These are phyloP conservation scores for Crocuta crocuta DNA, from an alignment of 2,113 vertebrate genomes.

Conservation along the genomic window DNA sequence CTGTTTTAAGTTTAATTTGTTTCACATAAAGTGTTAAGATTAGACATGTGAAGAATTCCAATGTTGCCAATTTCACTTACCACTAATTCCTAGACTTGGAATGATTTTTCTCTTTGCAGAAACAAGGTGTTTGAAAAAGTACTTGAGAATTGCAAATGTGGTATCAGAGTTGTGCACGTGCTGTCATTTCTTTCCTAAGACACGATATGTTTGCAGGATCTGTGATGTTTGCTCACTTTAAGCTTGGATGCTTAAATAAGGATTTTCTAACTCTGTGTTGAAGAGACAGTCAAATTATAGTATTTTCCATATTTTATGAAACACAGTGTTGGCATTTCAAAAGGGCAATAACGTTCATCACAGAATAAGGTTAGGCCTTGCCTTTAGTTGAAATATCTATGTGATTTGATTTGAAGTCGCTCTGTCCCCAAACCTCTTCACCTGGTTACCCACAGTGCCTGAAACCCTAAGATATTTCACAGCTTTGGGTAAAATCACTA, in stretches of 20 bases:
- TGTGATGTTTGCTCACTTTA: slow-evolving; percentile 70
- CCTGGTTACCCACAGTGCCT: neutral
- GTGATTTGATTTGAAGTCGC: neutral
- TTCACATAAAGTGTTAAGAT: slow-evolving; percentile 69
- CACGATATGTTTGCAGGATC: slow-evolving; percentile 52
- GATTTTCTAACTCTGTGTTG: neutral
- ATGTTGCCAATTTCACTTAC: slow-evolving; percentile 63
- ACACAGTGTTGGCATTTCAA: neutral
- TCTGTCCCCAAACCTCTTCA: neutral
- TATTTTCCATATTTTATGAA: neutral
- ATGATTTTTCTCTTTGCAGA: slow-evolving; percentile 66
- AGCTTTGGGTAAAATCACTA: neutral
- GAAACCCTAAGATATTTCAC: neutral
- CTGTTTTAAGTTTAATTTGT: slow-evolving; percentile 72
- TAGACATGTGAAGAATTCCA: slow-evolving; percentile 67
- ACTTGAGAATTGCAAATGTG: slow-evolving; percentile 68
- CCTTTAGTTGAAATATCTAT: neutral
- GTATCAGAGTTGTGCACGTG: neutral
- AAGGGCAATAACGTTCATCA: neutral
- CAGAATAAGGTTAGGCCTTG: neutral
- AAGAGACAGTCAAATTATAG: slow-evolving; percentile 7
- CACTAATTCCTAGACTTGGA: slow-evolving; percentile 75
- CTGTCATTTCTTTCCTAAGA: slow-evolving; percentile 63
- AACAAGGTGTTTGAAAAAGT: slow-evolving; percentile 74
- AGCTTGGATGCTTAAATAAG: slow-evolving; percentile 43